These are phyloP conservation scores for Melopsittacus undulatus DNA, from an alignment of 2,797 vertebrate species.

Conservation along the genomic window DNA sequence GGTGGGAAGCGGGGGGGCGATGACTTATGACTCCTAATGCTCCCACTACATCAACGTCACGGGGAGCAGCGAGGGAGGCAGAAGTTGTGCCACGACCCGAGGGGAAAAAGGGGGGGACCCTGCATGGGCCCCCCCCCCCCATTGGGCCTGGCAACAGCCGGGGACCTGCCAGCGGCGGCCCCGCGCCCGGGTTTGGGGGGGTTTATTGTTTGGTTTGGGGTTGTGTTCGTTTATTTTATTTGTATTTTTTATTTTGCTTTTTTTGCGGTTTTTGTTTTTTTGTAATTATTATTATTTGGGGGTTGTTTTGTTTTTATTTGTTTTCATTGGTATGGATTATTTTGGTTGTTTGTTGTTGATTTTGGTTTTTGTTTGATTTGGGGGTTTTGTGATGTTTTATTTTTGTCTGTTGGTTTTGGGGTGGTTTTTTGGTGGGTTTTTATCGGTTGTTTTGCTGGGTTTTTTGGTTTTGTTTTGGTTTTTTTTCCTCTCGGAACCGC, in stretches of 20 bases:
- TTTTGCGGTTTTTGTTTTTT: background rate
- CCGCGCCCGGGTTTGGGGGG: accelerated
- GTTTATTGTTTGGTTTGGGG: background rate
- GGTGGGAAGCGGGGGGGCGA: constrained; percentile 47
- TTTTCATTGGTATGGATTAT: background rate
- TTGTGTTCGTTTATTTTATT: background rate
- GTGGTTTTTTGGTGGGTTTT: background rate
- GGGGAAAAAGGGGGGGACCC: background rate
- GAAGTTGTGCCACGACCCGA: background rate
- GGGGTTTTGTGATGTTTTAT: background rate
- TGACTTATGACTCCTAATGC: constrained; percentile 82
- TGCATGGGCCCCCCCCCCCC: background rate
- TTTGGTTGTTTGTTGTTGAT: background rate
- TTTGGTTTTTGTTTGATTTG: background rate
- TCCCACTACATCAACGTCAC: constrained; percentile 81
- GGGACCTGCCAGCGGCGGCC: background rate
- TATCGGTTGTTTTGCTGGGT: background rate
- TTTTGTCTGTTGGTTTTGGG: background rate
- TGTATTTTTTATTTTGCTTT: background rate
- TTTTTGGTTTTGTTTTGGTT: too few species aligned
- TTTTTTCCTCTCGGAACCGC: background rate
- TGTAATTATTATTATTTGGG: too few species aligned
- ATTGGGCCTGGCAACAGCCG: background rate
- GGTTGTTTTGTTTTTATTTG: background rate
- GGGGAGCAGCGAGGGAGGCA: background rate